Conservation (phyloP, 2,888 invertebrate species). For the Plagodis dolabraria region DNA sequence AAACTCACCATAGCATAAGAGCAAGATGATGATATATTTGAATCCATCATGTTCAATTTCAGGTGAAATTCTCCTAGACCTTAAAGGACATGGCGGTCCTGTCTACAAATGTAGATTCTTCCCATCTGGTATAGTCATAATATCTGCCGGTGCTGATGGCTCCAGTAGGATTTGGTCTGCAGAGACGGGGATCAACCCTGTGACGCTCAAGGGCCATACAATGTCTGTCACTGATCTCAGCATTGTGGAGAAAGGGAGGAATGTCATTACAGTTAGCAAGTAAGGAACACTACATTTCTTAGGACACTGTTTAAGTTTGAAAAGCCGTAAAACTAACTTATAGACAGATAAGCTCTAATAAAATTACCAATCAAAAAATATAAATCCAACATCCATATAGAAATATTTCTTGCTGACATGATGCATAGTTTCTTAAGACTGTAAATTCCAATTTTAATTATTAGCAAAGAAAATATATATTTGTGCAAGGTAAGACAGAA, state of each 20-base stretch:
- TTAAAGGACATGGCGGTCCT: conserved; percentile 88
- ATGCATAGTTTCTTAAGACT: too few relatives aligned
- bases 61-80: conserved; percentile 73
- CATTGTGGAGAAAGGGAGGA: conserved; percentile 88
- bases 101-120: conserved; percentile 88
- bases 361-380: not conserved
- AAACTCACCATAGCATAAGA: too few relatives aligned
- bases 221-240: conserved; percentile 86
- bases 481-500: too few relatives aligned
- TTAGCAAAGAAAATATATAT: too few relatives aligned
- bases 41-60: conserved; percentile 27
- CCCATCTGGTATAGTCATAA: conserved; percentile 88
- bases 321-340: too few relatives aligned
- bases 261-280: conserved; percentile 88
- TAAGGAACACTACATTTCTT: conserved; percentile 47
- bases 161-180: conserved; percentile 89
- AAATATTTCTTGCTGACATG: too few relatives aligned
- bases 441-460: too few relatives aligned
- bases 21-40: too few relatives aligned
- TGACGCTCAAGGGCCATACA: conserved; percentile 87
- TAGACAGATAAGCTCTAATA: not conserved
- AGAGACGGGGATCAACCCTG: conserved; percentile 87
- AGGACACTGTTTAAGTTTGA: too few relatives aligned
- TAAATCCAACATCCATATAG: not conserved
- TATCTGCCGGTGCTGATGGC: conserved; percentile 89